These are phyloP conservation scores for Tamias sibiricus DNA, from an alignment of 2,113 vertebrate genomes.

Conservation along the genomic window DNA sequence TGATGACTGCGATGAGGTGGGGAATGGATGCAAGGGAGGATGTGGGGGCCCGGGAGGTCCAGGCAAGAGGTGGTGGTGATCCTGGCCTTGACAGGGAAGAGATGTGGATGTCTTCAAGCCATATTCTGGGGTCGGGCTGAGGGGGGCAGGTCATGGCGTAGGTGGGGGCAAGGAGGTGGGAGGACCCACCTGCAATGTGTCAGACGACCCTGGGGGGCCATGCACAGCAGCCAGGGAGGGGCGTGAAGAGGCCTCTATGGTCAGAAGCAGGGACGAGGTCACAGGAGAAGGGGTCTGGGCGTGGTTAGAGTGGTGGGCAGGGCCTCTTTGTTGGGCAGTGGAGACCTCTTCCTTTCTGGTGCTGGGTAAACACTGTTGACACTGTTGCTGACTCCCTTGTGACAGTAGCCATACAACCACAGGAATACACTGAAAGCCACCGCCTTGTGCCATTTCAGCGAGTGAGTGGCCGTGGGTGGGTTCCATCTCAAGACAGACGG, in stretches of 20 bases:
- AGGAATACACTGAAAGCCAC: too few relatives aligned
- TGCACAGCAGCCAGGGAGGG: not conserved
- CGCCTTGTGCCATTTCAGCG: not conserved
- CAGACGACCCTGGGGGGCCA: not conserved
- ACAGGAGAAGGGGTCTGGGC: not conserved
- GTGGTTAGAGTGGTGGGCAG: not conserved
- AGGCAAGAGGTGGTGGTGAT: too few relatives aligned
- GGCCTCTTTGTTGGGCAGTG: not conserved
- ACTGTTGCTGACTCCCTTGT: not conserved
- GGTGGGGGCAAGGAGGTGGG: not conserved
- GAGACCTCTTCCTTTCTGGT: not conserved
- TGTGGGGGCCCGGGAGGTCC: too few relatives aligned
- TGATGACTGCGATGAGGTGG: not conserved
- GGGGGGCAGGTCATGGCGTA: too few relatives aligned
- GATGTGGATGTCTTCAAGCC: not conserved
- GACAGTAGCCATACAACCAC: too few relatives aligned
- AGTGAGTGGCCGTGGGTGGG: not conserved
- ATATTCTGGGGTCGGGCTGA: not conserved
- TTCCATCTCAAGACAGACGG: not conserved
- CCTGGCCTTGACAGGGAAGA: not conserved
- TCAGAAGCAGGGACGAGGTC: not conserved
- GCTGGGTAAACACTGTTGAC: too few relatives aligned
- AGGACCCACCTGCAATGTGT: not conserved
- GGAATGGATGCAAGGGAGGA: too few relatives aligned
- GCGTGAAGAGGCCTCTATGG: not conserved